A percentile compares a stretch with the other conserved stretches of the same genome.
Conservation (phyloP, 2,113 vertebrate species). For the Polyodon spathula region DNA sequence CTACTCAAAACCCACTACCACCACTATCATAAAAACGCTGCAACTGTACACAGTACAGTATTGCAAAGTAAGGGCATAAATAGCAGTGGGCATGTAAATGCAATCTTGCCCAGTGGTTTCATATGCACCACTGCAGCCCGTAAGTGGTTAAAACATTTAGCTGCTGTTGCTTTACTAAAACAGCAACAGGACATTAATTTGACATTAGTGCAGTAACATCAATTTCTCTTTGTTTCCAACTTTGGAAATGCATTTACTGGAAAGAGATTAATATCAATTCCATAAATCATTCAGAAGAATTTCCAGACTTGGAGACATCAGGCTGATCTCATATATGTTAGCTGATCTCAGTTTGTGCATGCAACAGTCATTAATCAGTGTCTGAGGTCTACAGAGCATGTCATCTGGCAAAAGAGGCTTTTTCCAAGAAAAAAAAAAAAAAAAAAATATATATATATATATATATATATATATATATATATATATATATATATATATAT, state of each 20-base stretch:
- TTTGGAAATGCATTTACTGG: constrained; percentile 87
- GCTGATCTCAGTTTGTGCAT: constrained; percentile 68
- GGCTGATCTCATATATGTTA: constrained; percentile 77
- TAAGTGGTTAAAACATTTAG: constrained; percentile 62
- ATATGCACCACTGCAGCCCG: constrained; percentile 19
- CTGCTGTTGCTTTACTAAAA: constrained; percentile 67
- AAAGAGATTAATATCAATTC: constrained; percentile 95
- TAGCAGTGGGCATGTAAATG: not conserved
- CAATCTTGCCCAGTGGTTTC: constrained; percentile 2
- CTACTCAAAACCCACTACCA: no score
- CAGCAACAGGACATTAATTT: constrained; percentile 75
- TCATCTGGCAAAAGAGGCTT: constrained; percentile 56
- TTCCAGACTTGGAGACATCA: constrained; percentile 70
- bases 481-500: no score
- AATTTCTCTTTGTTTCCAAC: constrained; percentile 72
- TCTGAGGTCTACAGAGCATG: constrained; percentile 50
- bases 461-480: constrained; percentile 34
- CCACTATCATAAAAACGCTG: no score
- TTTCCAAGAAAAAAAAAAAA: constrained; percentile 45
- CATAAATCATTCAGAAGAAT: constrained; percentile 92
- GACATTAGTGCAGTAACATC: constrained; percentile 74
- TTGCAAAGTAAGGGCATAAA: not conserved
- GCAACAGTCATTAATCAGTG: constrained; percentile 75
- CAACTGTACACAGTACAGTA: not conserved
- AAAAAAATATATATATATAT: constrained; percentile 37